Percentiles rank a stretch among this genome's conserved stretches.
phyloP scores from a whole-genome alignment of 2,888 invertebrate genomes.

The Vannuccia rotundouncinata region DNA sequence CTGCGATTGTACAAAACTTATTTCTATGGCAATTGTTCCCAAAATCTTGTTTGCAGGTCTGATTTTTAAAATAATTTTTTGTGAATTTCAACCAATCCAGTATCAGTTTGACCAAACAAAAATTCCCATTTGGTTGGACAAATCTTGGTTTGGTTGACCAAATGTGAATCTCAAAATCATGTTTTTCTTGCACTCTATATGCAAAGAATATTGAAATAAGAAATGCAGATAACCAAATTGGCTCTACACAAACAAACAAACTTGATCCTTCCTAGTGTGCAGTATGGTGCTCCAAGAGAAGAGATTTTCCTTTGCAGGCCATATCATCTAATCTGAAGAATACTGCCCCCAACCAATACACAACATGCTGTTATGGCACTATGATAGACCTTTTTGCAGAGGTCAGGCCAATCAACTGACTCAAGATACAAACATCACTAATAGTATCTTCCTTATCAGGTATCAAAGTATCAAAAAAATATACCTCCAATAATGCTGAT shows the following conservation, averaged over 20 bases:
- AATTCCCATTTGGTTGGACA: no score
- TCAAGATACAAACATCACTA: neutral
- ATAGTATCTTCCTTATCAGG: neutral
- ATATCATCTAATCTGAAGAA: neutral
- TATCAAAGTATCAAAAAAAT: neutral
- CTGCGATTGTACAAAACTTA: no score
- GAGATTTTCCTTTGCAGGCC: neutral
- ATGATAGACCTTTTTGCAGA: neutral
- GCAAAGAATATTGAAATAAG: neutral
- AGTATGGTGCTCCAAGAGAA: neutral
- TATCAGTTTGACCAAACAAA: no score
- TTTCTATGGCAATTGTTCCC: no score
- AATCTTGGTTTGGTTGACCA: no score
- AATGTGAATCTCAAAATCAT: no score
- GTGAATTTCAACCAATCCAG: no score
- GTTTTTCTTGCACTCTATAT: no score
- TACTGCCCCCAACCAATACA: neutral
- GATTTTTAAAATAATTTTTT: no score
- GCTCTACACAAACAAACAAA: neutral
- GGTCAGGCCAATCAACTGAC: neutral
- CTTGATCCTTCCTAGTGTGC: no score
- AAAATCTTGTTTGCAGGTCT: no score
- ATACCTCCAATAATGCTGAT: neutral
- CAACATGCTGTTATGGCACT: neutral
- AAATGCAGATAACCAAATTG: neutral